These are phyloP conservation scores for Perodicticus potto DNA, from an alignment of 2,797 vertebrate genomes.

Conservation along the genomic window DNA sequence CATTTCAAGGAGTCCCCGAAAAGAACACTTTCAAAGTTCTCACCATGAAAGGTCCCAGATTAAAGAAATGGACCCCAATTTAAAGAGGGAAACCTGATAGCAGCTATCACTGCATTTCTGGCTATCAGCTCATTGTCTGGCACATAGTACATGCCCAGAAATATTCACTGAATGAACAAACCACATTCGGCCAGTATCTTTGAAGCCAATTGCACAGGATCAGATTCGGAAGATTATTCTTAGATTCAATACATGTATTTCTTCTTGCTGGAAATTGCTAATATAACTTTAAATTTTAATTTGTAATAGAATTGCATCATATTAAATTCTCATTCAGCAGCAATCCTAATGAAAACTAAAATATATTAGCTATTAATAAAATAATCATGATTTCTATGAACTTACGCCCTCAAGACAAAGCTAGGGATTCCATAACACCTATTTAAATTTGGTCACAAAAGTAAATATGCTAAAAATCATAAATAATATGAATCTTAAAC, in stretches of 20 bases:
- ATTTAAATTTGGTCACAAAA: constrained; percentile 60
- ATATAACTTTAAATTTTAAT: constrained; percentile 44
- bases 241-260: constrained; percentile 30
- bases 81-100: constrained; percentile 17
- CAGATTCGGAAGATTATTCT: neutral
- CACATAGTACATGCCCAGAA: neutral
- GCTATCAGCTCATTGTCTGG: neutral
- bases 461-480: constrained; percentile 37
- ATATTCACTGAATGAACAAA: constrained; percentile 48
- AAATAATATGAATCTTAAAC: constrained; percentile 56
- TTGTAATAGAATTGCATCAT: neutral
- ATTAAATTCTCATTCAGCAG: constrained; percentile 29
- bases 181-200: neutral
- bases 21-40: constrained; percentile 47
- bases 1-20: neutral
- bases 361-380: constrained; percentile 44
- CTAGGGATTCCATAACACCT: constrained; percentile 1
- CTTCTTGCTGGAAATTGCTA: constrained; percentile 50
- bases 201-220: neutral
- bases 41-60: neutral
- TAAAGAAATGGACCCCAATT: neutral
- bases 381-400: constrained; percentile 46
- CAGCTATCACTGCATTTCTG: neutral
- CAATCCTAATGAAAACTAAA: constrained; percentile 67
- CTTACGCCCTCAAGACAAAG: constrained; percentile 34